phyloP scores from a whole-genome alignment of 2,888 invertebrate species.

The Drosophila demipolita region DNA sequence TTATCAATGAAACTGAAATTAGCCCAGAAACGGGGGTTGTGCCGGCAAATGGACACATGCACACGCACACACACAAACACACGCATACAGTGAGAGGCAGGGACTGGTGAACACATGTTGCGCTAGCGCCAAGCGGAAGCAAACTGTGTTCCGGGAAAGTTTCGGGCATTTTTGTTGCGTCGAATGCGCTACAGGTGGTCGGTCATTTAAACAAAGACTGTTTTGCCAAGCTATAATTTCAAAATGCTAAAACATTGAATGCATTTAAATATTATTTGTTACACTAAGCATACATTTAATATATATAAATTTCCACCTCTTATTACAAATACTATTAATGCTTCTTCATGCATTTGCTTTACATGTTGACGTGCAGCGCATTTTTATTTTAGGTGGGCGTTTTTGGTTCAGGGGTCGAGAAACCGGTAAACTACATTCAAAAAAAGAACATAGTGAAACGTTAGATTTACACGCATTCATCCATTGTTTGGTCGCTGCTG shows the following conservation, averaged over 20 bases:
- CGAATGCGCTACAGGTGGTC: slow-evolving; percentile 49
- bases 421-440: slow-evolving; percentile 59
- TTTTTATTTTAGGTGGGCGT: slow-evolving; percentile 58
- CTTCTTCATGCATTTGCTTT: slow-evolving; percentile 22
- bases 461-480: slow-evolving; percentile 65
- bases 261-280: not conserved
- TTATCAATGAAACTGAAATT: slow-evolving; percentile 55
- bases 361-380: slow-evolving; percentile 31
- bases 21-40: slow-evolving; percentile 39
- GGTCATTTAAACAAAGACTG: slow-evolving; percentile 3
- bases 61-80: slow-evolving; percentile 13
- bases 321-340: not conserved
- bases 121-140: slow-evolving; percentile 65
- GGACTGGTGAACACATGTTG: slow-evolving; percentile 68
- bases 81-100: slow-evolving; percentile 6
- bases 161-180: slow-evolving; percentile 30
- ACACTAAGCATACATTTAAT: not conserved
- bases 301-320: slow-evolving; percentile 5
- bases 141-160: slow-evolving; percentile 55
- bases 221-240: not conserved
- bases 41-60: slow-evolving; percentile 36
- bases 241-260: not conserved
- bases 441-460: slow-evolving; percentile 62
- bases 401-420: slow-evolving; percentile 52
- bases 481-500: slow-evolving; percentile 37